These are phyloP conservation scores for Drosophila nigricruria DNA, from an alignment of 2,888 invertebrate species.

Conservation along the genomic window DNA sequence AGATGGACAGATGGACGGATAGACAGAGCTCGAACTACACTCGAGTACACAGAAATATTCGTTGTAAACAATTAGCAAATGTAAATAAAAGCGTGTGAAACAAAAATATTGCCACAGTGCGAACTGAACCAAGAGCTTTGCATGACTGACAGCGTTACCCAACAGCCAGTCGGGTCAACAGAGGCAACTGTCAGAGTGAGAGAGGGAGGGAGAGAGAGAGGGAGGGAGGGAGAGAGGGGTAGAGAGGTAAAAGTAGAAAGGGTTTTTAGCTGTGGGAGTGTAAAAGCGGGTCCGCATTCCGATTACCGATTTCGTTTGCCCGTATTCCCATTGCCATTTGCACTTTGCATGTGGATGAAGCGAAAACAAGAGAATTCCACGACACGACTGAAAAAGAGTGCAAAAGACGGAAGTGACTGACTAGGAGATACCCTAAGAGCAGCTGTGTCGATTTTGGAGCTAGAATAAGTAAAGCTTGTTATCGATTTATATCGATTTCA, in stretches of 20 bases:
- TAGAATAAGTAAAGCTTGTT: not conserved
- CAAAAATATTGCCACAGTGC: conserved; percentile 58
- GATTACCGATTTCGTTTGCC: conserved; percentile 47
- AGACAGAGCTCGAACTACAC: conserved; percentile 7
- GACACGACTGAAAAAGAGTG: conserved; percentile 5
- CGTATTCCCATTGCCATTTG: conserved; percentile 54
- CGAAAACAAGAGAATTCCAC: conserved; percentile 1
- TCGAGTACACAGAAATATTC: conserved; percentile 41
- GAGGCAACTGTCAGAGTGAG: not conserved
- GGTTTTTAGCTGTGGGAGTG: conserved; percentile 9
- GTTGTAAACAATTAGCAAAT: conserved; percentile 70
- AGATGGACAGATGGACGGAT: not conserved
- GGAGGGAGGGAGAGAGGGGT: not conserved
- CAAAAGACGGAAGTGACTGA: too few relatives aligned
- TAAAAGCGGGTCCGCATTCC: conserved; percentile 11
- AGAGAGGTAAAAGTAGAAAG: not conserved
- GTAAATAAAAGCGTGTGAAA: conserved; percentile 73
- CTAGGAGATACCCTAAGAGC: not conserved
- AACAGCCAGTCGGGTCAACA: not conserved
- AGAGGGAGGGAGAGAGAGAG: not conserved
- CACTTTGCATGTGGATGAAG: conserved; percentile 44
- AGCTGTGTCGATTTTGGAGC: not conserved
- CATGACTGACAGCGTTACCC: conserved; percentile 25
- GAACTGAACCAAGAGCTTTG: conserved; percentile 27
- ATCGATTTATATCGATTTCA: not conserved